These are phyloP conservation scores for Phainopepla nitens DNA, from an alignment of 2,113 vertebrate species.

Conservation along the genomic window DNA sequence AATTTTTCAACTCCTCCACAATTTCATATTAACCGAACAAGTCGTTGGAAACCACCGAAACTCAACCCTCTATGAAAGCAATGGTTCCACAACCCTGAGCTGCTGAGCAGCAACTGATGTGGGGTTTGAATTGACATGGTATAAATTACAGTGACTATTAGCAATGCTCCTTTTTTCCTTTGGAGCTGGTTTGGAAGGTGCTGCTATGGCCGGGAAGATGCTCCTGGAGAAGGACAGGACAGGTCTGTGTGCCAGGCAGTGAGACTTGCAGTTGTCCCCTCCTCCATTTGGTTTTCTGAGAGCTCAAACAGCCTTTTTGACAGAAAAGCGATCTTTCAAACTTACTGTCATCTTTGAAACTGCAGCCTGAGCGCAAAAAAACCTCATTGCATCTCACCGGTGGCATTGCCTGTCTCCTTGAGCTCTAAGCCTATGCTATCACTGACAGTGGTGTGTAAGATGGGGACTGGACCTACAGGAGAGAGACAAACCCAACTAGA, in stretches of 20 bases:
- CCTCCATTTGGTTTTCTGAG: background rate
- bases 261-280: accelerated
- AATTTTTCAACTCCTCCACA: constrained; percentile 27
- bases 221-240: background rate
- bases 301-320: background rate
- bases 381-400: background rate
- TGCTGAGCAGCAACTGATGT: background rate
- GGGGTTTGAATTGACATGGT: background rate
- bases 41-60: constrained; percentile 43
- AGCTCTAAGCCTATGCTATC: background rate
- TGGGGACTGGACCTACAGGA: background rate
- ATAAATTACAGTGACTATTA: accelerated
- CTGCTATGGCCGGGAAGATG: background rate
- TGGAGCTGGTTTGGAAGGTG: background rate
- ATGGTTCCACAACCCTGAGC: background rate
- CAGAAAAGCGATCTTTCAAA: background rate
- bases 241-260: background rate
- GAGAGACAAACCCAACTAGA: background rate
- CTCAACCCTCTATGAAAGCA: background rate
- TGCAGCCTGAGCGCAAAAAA: background rate
- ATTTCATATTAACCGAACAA: background rate
- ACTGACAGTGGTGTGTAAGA: background rate
- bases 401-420: background rate
- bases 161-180: accelerated
- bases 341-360: background rate